These are phyloP conservation scores for Spea hammondii DNA, from an alignment of 2,797 vertebrate species.

Conservation along the genomic window DNA sequence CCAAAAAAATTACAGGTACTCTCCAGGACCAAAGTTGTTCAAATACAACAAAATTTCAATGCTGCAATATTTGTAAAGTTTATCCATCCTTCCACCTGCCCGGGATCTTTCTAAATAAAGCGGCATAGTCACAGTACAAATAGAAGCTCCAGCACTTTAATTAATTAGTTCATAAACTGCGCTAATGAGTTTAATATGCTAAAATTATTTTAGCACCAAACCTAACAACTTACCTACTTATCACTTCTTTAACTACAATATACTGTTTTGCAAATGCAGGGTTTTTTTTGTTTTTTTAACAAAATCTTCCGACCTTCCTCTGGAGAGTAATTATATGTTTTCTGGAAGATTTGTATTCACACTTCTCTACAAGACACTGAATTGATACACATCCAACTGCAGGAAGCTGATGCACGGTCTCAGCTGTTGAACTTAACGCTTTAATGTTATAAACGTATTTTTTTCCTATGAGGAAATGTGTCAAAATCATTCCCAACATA, in stretches of 20 bases:
- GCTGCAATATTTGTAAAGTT: no score
- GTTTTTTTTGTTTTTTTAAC: not conserved
- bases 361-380: slow-evolving; percentile 20
- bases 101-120: no score
- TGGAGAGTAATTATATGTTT: slow-evolving; percentile 39
- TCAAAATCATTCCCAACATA: no score
- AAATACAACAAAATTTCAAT: no score
- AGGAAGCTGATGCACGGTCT: no score
- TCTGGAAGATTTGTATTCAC: slow-evolving; percentile 4
- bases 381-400: slow-evolving; percentile 5
- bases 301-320: slow-evolving; percentile 21
- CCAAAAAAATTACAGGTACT: no score
- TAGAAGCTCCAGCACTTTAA: not conserved
- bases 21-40: no score
- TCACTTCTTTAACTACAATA: slow-evolving; percentile 32
- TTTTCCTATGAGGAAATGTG: no score
- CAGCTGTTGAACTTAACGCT: no score
- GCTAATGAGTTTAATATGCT: slow-evolving; percentile 6
- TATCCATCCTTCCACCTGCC: no score
- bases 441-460: no score
- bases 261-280: not conserved
- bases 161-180: slow-evolving; percentile 28
- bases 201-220: slow-evolving; percentile 24
- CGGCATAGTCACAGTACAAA: no score
- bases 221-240: slow-evolving; percentile 37